phyloP scores from a whole-genome alignment of 1,140 invertebrate genomes.

The Reticulitermes speratus region DNA sequence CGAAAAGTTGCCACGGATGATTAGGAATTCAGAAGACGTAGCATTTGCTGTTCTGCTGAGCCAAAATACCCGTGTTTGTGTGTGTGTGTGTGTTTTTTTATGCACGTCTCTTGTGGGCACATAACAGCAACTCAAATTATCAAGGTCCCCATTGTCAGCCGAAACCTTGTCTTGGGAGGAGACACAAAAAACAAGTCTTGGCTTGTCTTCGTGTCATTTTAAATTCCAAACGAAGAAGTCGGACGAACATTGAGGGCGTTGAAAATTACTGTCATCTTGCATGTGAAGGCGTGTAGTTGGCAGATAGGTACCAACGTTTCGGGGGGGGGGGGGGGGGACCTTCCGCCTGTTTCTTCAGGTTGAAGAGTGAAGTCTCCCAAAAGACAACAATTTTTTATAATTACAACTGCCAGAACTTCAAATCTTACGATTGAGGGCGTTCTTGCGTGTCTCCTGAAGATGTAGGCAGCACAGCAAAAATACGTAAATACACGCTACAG shows the following conservation, averaged over 20 bases:
- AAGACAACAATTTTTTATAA: too few species aligned
- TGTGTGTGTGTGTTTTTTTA: neutral
- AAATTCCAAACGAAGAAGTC: neutral
- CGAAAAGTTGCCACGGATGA: neutral
- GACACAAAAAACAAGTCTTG: neutral
- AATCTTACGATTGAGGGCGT: too few species aligned
- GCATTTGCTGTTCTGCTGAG: neutral
- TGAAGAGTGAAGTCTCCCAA: too few species aligned
- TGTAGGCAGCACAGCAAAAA: too few species aligned
- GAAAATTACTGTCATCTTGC: too few species aligned
- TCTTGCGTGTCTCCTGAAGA: too few species aligned
- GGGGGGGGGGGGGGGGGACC: too few species aligned
- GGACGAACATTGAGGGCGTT: neutral
- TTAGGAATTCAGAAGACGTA: slow-evolving; percentile 3
- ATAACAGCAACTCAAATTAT: neutral
- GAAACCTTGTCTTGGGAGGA: neutral
- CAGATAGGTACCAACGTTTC: too few species aligned
- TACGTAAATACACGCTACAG: too few species aligned
- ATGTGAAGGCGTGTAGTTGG: too few species aligned
- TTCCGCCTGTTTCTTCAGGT: too few species aligned
- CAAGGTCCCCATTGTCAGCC: neutral
- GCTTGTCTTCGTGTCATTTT: neutral
- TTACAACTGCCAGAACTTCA: too few species aligned
- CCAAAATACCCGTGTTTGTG: neutral
- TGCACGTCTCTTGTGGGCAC: neutral